Percentiles rank a stretch among this genome's conserved stretches.
Conservation (phyloP, 2,113 vertebrate genomes). For the mouse (Mus musculus) region DNA sequence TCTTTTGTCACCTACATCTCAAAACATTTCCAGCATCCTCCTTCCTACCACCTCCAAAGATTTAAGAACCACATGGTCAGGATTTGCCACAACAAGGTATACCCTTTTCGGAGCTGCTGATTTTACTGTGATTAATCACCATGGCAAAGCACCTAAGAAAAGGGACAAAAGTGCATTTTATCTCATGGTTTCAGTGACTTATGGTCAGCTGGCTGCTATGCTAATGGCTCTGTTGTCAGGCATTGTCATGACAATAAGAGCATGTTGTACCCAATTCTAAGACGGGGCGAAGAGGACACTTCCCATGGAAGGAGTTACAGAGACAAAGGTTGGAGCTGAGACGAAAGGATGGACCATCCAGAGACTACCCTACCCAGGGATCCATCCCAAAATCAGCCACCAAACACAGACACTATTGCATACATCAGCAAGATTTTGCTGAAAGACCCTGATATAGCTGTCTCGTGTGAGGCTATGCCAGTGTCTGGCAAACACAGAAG, state of each 20-base stretch:
- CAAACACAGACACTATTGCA: too few species aligned
- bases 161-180: background rate
- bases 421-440: too few species aligned
- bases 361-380: too few species aligned
- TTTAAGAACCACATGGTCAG: background rate
- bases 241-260: background rate
- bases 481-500: too few species aligned
- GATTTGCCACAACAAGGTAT: background rate
- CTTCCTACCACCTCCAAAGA: background rate
- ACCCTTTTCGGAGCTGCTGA: background rate
- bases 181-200: background rate
- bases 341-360: too few species aligned
- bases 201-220: background rate
- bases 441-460: too few species aligned
- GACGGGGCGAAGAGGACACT: too few species aligned
- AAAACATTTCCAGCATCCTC: background rate
- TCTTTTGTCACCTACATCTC: background rate
- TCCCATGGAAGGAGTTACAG: too few species aligned
- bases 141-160: background rate
- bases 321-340: too few species aligned
- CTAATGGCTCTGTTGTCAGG: background rate
- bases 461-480: too few species aligned
- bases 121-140: background rate
- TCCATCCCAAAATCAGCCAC: too few species aligned
- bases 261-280: background rate